phyloP scores from a whole-genome alignment of 2,113 vertebrate genomes.

The Tyto alba region DNA sequence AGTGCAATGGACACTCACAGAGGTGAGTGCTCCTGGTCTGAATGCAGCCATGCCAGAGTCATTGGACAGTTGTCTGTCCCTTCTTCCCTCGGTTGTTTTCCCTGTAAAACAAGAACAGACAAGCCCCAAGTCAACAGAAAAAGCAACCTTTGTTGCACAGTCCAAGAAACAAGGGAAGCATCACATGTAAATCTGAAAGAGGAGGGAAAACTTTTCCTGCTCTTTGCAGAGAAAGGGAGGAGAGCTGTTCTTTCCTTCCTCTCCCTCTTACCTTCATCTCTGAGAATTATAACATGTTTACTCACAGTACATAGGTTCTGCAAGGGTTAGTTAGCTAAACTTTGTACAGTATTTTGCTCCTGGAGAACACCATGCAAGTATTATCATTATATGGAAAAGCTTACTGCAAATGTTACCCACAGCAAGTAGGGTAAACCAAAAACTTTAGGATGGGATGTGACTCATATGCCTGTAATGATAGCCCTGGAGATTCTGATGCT shows the following conservation, averaged over 20 bases:
- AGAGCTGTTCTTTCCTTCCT: background rate
- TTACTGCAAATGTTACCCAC: background rate
- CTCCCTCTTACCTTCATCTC: background rate
- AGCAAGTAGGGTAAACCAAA: background rate
- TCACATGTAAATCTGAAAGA: background rate
- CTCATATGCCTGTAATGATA: background rate
- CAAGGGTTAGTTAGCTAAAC: background rate
- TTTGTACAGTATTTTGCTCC: background rate
- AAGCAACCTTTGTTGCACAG: background rate
- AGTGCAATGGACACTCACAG: background rate
- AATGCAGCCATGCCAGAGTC: rapidly evolving
- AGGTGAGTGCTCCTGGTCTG: background rate
- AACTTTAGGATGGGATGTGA: background rate
- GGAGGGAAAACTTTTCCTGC: background rate
- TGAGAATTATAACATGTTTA: background rate
- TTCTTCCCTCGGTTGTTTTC: background rate
- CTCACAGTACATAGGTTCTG: background rate
- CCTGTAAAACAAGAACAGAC: background rate
- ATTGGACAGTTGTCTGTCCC: background rate
- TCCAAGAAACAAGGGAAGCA: background rate
- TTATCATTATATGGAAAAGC: background rate
- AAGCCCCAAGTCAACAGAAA: background rate
- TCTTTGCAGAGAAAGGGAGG: background rate
- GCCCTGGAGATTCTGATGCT: background rate
- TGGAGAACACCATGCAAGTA: background rate